These are phyloP conservation scores for Melanargia galathea DNA, from an alignment of 2,888 invertebrate species.

Conservation along the genomic window DNA sequence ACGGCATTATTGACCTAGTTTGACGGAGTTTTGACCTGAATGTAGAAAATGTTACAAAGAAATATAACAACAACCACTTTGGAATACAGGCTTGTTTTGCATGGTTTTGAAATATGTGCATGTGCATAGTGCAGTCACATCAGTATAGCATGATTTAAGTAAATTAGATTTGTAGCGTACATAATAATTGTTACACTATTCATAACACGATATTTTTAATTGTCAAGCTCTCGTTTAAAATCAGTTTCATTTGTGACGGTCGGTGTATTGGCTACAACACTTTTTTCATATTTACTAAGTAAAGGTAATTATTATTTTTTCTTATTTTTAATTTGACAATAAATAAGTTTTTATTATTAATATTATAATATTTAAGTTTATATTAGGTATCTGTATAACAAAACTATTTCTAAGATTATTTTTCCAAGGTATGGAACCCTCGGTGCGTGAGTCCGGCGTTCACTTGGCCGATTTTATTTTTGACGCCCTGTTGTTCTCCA, in stretches of 20 bases:
- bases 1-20: constrained; percentile 12
- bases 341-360: background rate
- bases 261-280: background rate
- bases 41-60: background rate
- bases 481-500: no score
- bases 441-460: no score
- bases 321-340: no score
- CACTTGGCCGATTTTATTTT: no score
- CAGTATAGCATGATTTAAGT: background rate
- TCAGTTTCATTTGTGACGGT: background rate
- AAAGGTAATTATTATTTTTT: background rate
- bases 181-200: background rate
- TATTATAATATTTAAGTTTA: no score
- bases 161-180: constrained; percentile 7
- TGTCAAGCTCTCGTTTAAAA: background rate
- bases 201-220: constrained; percentile 3
- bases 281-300: background rate
- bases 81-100: background rate
- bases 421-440: no score
- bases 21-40: background rate
- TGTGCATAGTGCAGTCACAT: background rate
- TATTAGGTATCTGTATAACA: no score
- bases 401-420: no score
- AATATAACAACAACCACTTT: background rate
- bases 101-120: background rate